Evolutionary conservation across 2,888 invertebrate species (phyloP).

Genomic region (Netelia fuscicornis): DNA sequence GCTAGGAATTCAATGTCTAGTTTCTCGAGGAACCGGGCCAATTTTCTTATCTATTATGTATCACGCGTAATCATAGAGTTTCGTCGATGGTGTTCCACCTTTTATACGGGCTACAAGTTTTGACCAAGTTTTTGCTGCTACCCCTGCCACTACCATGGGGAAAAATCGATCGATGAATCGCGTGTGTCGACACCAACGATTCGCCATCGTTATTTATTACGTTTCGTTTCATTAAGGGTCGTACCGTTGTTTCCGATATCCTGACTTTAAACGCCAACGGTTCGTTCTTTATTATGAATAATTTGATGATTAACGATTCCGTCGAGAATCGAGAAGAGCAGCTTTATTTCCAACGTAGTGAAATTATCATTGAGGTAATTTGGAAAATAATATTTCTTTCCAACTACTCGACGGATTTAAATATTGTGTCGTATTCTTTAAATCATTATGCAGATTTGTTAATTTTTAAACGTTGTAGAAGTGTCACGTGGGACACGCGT

Average conservation of each 20-base stretch:
- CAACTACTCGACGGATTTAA: no score
- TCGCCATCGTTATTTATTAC: constrained; percentile 14
- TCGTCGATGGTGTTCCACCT: constrained; percentile 11
- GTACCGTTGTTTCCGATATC: background rate
- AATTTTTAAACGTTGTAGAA: background rate
- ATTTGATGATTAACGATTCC: background rate
- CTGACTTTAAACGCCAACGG: background rate
- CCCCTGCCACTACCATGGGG: background rate
- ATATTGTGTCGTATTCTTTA: no score
- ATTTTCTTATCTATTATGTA: constrained; percentile 62
- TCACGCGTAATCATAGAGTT: constrained; percentile 49
- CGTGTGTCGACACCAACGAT: constrained; percentile 21
- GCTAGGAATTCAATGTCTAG: constrained; percentile 27
- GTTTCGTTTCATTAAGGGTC: constrained; percentile 13
- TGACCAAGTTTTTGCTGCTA: constrained; percentile 35
- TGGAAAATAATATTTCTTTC: no score
- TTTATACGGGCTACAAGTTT: constrained; percentile 42
- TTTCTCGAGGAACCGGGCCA: constrained; percentile 19
- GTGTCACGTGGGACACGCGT: constrained; percentile 8
- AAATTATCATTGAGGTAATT: background rate
- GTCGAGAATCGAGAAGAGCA: background rate
- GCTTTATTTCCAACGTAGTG: background rate
- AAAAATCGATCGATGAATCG: constrained; percentile 37
- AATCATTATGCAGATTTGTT: background rate
- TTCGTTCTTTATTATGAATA: background rate